Conservation (phyloP, 1,140 invertebrate genomes). For the Aplysia californica region DNA sequence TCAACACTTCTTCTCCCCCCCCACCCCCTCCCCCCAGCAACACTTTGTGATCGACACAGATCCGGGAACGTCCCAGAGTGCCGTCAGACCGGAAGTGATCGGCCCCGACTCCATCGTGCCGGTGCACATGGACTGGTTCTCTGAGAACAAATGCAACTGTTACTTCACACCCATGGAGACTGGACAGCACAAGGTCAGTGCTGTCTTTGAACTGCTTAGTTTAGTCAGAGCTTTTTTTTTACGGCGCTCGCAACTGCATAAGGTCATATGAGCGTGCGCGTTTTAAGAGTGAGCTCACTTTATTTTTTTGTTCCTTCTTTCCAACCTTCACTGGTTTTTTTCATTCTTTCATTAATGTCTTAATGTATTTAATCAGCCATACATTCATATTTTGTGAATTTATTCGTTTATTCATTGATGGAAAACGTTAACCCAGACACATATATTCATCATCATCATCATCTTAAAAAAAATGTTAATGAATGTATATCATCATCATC, state of each 20-base stretch:
- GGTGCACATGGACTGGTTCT: slow-evolving; percentile 76
- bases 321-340: neutral
- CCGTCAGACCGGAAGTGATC: slow-evolving; percentile 85
- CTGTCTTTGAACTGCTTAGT: neutral
- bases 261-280: neutral
- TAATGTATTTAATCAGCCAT: neutral
- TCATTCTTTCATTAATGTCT: neutral
- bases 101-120: slow-evolving; percentile 78
- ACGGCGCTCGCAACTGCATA: neutral
- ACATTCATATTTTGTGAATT: neutral
- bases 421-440: too few relatives aligned
- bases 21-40: slow-evolving; percentile 50
- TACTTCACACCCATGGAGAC: slow-evolving; percentile 89
- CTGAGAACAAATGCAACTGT: slow-evolving; percentile 78
- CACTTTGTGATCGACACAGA: slow-evolving; percentile 68
- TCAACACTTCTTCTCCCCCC: neutral
- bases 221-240: neutral
- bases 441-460: too few relatives aligned
- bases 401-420: too few relatives aligned
- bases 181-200: slow-evolving; percentile 88
- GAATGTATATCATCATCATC: too few relatives aligned
- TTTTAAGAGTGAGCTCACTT: too few relatives aligned
- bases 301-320: neutral
- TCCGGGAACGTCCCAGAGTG: slow-evolving; percentile 80
- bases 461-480: too few relatives aligned